Evolutionary conservation across 2,113 vertebrate species (phyloP), one percentile per base, ranked within the genome.

Genomic region (Herpetotheres cachinnans): DNA sequence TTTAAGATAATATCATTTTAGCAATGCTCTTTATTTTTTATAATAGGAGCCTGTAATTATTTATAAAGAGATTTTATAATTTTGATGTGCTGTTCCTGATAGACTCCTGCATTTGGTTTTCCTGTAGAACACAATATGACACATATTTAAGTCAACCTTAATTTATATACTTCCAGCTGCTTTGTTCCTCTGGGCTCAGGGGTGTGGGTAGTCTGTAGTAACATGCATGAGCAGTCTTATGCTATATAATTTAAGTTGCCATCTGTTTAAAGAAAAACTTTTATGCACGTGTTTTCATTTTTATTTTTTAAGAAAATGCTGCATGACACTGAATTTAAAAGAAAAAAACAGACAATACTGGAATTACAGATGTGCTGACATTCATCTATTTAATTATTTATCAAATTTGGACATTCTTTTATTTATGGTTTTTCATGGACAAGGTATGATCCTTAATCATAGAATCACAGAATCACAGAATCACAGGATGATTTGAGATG

Each of bases 241-340:
- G 46, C 49, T 90, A 73, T 92, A 67, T 71, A 90, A 96, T 90
- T 92, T 90, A 91, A 82, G 16, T 79, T 85, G 14, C 69, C 80
- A 91, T 78, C 94, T 93, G 91, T 89, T 95, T 76, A 71, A 93
- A 83, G 30, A 78, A 72, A 84, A 76, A 32, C 20, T 55, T 67
- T 59, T 34, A 82, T 90, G n/a, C 34, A 54, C 0, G 1, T 46
- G 20, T 76, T 78, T 40, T 76, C 34, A 21, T 14, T 44, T n/a
- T 42, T 18, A 19, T 78, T 90, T 90, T 72, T 34, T 3, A 32
- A 49, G 10, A 74, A 63, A 66, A 12, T 8, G 38, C 25, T 70
- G 26, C 7, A 16, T 1, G 3, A 78, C 32, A 36, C n/a, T 54
- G 38, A 80, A 76, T 78, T 90, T 40, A 65, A 54, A 82, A 62